Evolutionary conservation across 2,888 invertebrate genomes (phyloP), one percentile per base, ranked within the genome.

Genomic region (Lissocephala sabroskyi): DNA sequence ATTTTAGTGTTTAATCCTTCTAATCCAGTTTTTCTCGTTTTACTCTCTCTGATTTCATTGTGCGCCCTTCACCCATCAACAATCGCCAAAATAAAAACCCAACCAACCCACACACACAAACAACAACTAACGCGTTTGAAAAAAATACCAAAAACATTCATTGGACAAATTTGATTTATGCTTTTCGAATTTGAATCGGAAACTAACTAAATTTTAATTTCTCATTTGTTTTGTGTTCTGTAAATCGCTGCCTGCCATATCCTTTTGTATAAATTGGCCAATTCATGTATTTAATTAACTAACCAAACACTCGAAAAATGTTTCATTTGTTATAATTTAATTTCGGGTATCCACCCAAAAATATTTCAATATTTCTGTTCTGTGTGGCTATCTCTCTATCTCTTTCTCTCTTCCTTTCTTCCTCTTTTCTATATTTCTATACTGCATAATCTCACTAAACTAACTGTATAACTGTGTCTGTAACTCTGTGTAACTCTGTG

Each of bases 1-100:
- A 47, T 43, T 49, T 47, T 33, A 49, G 58, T 58, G 47, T n/a
- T 37, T 64, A 59, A 52, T 52, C 55, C 43, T 65, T 79, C 79
- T 80, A 80, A 80, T 79, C 73, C 68, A 61, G 60, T 57, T 79
- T 52, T 53, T 49, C 56, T 70, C 61, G 45, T 73, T 70, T 78
- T 65, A 67, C 62, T 79, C 76, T 51, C 52, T 74, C 70, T 71
- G 76, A 52, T 64, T 76, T 62, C 75, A 62, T 67, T 74, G 58
- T 63, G 57, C 73, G 57, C 52, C 58, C 64, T 46, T 26, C 35
- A 46, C 50, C n/a, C 6, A 51, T 30, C 32, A 42, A 44, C 46
- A 26, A 19, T 33, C 41, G 36, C 32, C 19, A 47, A 56, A 41
- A 60, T 47, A 23, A 45, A 47, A 54, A 55, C 47, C 44, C 26